Evolutionary conservation across 2,797 vertebrate genomes (phyloP).

Genomic region (Heliangelus exortis): DNA sequence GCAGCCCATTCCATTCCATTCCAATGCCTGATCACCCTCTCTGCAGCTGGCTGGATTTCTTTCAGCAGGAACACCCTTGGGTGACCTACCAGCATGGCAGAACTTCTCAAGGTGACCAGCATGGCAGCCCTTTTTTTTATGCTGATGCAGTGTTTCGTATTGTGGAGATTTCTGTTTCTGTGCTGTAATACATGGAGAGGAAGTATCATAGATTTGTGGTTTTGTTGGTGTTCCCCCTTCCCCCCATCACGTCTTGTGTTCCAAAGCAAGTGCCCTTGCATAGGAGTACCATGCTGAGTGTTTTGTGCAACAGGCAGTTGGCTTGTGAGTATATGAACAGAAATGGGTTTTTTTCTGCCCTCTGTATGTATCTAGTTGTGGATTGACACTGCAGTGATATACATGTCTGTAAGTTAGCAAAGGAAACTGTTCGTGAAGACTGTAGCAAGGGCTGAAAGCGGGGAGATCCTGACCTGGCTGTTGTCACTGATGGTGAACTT

Average conservation of each 20-base stretch:
- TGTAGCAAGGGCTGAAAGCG: not conserved
- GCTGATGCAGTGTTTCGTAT: not conserved
- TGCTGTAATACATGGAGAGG: not conserved
- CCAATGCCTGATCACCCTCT: not conserved
- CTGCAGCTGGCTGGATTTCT: not conserved
- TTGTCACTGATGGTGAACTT: not conserved
- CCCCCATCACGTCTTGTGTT: not conserved
- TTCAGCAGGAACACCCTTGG: not conserved
- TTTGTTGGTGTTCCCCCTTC: not conserved
- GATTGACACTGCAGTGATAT: not conserved
- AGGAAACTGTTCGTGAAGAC: not conserved
- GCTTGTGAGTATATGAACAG: not conserved
- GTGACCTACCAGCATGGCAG: not conserved
- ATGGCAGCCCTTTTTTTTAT: not conserved
- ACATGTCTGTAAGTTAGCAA: not conserved
- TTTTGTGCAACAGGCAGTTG: not conserved
- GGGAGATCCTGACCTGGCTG: not conserved
- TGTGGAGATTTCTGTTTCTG: not conserved
- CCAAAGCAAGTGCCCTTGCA: not conserved
- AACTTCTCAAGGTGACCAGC: not conserved
- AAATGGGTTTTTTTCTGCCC: rapidly evolving
- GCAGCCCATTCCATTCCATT: too few species aligned
- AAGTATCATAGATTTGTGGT: not conserved
- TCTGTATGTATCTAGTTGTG: not conserved
- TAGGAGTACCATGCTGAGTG: not conserved